phyloP scores from a whole-genome alignment of 1,140 invertebrate genomes.

The Ceratina australensis region DNA sequence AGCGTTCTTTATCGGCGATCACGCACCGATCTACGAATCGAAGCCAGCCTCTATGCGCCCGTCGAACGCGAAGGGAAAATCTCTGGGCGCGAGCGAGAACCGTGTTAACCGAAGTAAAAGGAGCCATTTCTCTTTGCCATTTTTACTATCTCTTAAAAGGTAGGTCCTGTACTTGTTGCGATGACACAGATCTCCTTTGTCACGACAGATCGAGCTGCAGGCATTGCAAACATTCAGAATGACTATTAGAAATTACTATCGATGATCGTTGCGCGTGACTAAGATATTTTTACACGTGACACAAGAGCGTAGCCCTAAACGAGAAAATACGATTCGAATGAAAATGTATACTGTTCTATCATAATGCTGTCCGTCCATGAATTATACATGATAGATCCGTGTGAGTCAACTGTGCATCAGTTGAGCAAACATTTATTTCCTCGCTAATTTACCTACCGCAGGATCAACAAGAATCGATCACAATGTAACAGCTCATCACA shows the following conservation, averaged over 20 bases:
- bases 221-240: no score
- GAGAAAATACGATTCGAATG: not conserved
- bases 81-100: not conserved
- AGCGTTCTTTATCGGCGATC: not conserved
- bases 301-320: not conserved
- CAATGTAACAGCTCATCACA: no score
- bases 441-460: not conserved
- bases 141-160: not conserved
- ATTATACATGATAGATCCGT: slow-evolving; percentile 29
- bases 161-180: no score
- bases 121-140: not conserved
- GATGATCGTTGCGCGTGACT: no score
- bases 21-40: slow-evolving; percentile 38
- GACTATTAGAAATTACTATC: no score
- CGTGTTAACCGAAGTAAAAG: not conserved
- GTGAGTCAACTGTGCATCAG: slow-evolving; percentile 24
- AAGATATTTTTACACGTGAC: not conserved
- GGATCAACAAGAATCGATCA: not conserved
- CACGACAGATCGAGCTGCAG: no score
- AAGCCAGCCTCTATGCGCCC: not conserved
- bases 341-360: not conserved
- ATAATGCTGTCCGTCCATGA: not conserved
- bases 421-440: slow-evolving; percentile 5
- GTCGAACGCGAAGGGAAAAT: not conserved
- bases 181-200: no score